Conservation (phyloP, 2,113 vertebrate species). For the Sterrhoptilus dennistouni region DNA sequence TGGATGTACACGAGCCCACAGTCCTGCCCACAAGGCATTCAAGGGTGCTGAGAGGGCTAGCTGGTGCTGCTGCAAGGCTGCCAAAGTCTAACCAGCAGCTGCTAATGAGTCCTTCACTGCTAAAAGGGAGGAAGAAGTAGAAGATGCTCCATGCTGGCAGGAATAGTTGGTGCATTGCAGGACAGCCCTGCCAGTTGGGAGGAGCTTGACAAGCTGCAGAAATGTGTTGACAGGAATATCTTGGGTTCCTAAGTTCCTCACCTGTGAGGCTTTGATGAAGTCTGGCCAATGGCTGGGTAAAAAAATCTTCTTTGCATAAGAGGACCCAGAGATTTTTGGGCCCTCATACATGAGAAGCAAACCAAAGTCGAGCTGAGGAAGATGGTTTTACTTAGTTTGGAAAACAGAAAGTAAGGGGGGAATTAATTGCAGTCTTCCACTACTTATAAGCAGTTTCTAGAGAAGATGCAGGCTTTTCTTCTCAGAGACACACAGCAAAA, state of each 20-base stretch:
- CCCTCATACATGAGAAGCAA: neutral
- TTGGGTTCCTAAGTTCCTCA: neutral
- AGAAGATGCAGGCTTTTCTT: neutral
- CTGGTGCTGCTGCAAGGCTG: neutral
- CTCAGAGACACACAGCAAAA: neutral
- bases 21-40: neutral
- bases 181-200: rapidly evolving
- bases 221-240: neutral
- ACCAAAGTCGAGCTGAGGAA: neutral
- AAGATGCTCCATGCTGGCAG: neutral
- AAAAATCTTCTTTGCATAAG: neutral
- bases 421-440: neutral
- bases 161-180: neutral
- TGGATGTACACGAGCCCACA: neutral
- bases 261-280: neutral
- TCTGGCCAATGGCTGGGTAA: neutral
- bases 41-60: neutral
- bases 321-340: neutral
- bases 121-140: neutral
- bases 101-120: neutral
- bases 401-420: neutral
- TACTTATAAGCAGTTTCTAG: neutral
- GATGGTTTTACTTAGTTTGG: neutral
- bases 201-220: neutral
- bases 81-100: neutral